Conservation (phyloP, 2,888 invertebrate genomes). For the Ophonus ardosiacus region DNA sequence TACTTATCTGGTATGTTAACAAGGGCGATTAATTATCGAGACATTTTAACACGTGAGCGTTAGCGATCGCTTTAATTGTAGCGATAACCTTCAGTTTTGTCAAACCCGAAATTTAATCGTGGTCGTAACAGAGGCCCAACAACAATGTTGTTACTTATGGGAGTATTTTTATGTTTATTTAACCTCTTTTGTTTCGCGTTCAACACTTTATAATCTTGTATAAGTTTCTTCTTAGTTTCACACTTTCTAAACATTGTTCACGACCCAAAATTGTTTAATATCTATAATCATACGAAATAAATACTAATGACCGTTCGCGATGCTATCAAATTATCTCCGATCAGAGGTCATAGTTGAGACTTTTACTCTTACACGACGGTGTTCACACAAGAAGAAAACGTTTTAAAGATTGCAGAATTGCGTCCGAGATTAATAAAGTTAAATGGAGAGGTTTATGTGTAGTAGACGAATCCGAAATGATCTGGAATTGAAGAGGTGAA, state of each 20-base stretch:
- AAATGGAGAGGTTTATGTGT: not conserved
- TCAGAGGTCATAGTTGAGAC: constrained; percentile 23
- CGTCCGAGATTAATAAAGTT: no score
- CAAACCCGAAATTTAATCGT: not conserved
- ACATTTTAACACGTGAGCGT: no score
- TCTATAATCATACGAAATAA: constrained; percentile 43
- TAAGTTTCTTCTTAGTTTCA: not conserved
- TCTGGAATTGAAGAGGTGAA: not conserved
- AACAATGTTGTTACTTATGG: not conserved
- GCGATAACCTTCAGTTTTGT: not conserved
- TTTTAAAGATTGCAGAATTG: not conserved
- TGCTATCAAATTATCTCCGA: constrained; percentile 28
- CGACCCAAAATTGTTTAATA: constrained; percentile 37
- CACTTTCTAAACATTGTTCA: constrained; percentile 28
- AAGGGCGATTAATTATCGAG: no score
- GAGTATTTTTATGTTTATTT: not conserved
- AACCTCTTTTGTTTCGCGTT: not conserved
- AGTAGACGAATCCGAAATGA: not conserved
- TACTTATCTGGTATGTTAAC: no score
- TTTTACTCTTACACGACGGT: constrained; percentile 3
- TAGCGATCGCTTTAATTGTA: no score
- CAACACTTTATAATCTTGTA: not conserved
- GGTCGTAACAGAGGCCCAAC: not conserved
- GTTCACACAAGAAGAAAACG: constrained; percentile 1
- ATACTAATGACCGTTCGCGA: constrained; percentile 34